These are phyloP conservation scores for Bemisia tabaci DNA, from an alignment of 1,140 invertebrate species.

Conservation along the genomic window DNA sequence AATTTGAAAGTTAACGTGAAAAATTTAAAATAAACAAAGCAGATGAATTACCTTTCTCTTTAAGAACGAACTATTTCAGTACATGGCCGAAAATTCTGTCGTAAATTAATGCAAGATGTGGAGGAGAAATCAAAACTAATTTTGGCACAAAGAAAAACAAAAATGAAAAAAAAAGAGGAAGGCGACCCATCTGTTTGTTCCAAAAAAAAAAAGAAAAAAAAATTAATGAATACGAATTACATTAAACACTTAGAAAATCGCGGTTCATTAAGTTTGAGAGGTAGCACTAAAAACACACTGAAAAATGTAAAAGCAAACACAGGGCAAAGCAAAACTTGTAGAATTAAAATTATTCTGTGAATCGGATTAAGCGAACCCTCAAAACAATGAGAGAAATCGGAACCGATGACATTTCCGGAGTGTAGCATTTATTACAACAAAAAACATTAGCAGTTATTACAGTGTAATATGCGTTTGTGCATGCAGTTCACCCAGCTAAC, in stretches of 20 bases:
- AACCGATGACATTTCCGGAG: too few relatives aligned
- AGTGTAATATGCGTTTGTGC: background rate
- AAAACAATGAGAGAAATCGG: background rate
- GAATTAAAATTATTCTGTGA: background rate
- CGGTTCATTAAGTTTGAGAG: background rate
- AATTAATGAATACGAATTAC: background rate
- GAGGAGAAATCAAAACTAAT: too few relatives aligned
- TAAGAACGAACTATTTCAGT: too few relatives aligned
- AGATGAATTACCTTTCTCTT: slow-evolving; percentile 21
- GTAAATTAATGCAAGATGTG: too few relatives aligned
- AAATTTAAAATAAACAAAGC: slow-evolving; percentile 10
- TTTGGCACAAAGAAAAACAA: slow-evolving; percentile 6
- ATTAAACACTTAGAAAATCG: slow-evolving; percentile 8
- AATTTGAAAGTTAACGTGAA: too few relatives aligned
- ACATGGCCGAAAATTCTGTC: too few relatives aligned
- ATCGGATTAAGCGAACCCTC: background rate
- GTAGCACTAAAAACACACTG: background rate
- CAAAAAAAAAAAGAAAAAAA: slow-evolving; percentile 8
- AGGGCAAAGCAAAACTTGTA: slow-evolving; percentile 8
- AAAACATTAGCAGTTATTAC: background rate
- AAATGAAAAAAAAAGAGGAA: slow-evolving; percentile 20
- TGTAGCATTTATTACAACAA: background rate
- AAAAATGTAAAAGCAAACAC: slow-evolving; percentile 8
- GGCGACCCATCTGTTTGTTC: slow-evolving; percentile 23
- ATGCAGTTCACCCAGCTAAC: background rate